These are phyloP conservation scores for Cristatella mucedo DNA, from an alignment of 2,888 invertebrate genomes.

Conservation along the genomic window DNA sequence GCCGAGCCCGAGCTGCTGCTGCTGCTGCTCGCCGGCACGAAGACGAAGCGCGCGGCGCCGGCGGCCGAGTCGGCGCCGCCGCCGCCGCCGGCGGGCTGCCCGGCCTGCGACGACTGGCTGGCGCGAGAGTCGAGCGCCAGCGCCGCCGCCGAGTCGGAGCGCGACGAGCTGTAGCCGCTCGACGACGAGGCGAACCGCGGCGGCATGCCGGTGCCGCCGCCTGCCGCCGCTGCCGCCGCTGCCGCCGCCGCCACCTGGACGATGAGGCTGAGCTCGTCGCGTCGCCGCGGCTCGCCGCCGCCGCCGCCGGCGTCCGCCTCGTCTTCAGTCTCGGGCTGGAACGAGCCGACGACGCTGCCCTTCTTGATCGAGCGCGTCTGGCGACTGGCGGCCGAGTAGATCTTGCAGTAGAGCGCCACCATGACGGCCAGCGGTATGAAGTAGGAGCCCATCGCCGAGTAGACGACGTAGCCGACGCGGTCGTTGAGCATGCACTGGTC, in stretches of 20 bases:
- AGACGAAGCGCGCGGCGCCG: no score
- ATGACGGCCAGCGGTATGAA: slow-evolving; percentile 4
- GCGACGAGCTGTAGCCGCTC: slow-evolving; percentile 4
- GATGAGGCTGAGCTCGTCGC: background rate
- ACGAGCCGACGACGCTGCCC: slow-evolving; percentile 4
- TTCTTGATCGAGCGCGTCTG: slow-evolving; percentile 7
- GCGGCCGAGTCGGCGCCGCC: no score
- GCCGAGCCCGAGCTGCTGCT: no score
- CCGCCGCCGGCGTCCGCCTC: no score
- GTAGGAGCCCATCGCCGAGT: slow-evolving; percentile 8
- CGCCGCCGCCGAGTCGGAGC: no score
- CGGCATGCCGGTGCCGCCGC: slow-evolving; percentile 1
- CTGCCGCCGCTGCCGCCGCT: no score
- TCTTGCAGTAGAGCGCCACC: slow-evolving; percentile 5
- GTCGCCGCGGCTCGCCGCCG: background rate
- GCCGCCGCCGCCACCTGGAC: background rate
- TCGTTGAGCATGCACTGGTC: background rate
- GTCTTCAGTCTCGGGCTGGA: background rate
- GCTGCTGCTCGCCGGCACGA: no score
- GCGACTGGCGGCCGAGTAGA: slow-evolving; percentile 5
- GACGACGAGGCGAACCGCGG: slow-evolving; percentile 2
- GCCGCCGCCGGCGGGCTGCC: no score
- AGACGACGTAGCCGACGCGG: slow-evolving; percentile 5
- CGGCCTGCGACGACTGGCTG: no score
- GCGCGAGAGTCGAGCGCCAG: no score